These are phyloP conservation scores for Lithobates sylvaticus DNA, from an alignment of 2,797 vertebrate genomes.

Conservation along the genomic window DNA sequence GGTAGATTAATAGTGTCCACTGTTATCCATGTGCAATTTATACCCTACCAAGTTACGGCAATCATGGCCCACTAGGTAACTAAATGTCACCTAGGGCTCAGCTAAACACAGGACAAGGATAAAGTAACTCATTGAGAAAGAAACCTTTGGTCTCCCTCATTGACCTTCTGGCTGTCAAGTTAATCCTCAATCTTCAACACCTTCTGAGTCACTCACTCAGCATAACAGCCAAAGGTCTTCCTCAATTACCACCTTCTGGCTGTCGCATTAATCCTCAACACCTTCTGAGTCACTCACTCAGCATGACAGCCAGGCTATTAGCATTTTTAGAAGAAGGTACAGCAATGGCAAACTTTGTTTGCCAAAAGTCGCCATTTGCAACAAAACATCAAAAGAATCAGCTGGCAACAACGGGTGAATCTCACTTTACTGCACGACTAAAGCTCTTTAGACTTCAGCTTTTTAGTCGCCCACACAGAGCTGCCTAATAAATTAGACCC, in stretches of 20 bases:
- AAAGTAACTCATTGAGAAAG: background rate
- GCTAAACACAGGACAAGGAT: background rate
- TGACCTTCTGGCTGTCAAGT: no score
- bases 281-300: no score
- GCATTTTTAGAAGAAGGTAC: background rate
- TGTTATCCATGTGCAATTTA: constrained; percentile 14
- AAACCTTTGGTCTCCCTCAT: background rate
- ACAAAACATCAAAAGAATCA: no score
- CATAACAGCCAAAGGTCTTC: background rate
- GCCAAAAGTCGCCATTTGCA: background rate
- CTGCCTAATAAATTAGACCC: no score
- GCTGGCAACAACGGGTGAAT: no score
- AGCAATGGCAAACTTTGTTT: background rate
- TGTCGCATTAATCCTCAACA: no score
- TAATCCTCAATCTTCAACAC: no score
- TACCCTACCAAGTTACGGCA: background rate
- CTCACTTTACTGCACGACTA: no score
- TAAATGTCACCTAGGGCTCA: background rate
- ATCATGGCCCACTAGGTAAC: background rate
- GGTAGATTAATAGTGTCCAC: constrained; percentile 10
- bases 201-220: no score
- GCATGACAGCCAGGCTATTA: background rate
- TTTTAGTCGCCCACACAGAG: no score
- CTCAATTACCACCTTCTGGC: no score
- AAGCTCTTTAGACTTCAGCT: no score